A percentile compares a stretch with the other conserved stretches of the same genome.
These are phyloP conservation scores for Muscicapa comitata DNA, from an alignment of 2,797 vertebrate genomes.

Conservation along the genomic window DNA sequence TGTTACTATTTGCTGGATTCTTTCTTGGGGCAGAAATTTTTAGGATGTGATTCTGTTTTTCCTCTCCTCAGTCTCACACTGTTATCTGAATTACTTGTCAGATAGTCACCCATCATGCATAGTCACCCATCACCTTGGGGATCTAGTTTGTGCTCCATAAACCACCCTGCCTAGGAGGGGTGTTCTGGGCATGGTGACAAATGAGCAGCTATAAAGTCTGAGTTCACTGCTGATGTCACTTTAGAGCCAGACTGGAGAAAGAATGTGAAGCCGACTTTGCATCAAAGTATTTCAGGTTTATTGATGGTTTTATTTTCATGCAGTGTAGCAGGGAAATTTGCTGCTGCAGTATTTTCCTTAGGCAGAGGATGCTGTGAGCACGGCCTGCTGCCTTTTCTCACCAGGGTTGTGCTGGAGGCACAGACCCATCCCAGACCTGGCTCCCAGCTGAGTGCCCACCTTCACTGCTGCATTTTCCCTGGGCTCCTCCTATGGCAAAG, in stretches of 20 bases:
- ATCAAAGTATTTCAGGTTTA: neutral
- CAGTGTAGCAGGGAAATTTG: neutral
- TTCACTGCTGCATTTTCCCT: neutral
- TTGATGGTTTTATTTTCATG: neutral
- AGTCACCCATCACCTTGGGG: neutral
- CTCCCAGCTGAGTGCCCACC: accelerated
- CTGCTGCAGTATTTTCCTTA: neutral
- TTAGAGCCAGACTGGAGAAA: neutral
- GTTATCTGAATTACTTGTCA: neutral
- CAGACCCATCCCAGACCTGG: neutral
- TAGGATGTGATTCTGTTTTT: neutral
- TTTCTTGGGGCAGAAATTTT: neutral
- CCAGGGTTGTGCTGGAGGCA: neutral
- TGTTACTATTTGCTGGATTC: neutral
- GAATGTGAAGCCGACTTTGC: neutral
- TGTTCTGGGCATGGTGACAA: neutral
- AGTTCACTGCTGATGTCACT: neutral
- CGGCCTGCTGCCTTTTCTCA: neutral
- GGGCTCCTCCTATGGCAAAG: neutral
- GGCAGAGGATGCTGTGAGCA: neutral
- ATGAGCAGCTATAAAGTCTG: neutral
- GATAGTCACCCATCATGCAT: accelerated
- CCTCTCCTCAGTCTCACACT: neutral
- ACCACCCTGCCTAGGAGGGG: neutral
- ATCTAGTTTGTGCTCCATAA: neutral